Base-by-base conservation (phyloP, 2,888 invertebrate species). In the Chymomyza fuscimana region DNA sequence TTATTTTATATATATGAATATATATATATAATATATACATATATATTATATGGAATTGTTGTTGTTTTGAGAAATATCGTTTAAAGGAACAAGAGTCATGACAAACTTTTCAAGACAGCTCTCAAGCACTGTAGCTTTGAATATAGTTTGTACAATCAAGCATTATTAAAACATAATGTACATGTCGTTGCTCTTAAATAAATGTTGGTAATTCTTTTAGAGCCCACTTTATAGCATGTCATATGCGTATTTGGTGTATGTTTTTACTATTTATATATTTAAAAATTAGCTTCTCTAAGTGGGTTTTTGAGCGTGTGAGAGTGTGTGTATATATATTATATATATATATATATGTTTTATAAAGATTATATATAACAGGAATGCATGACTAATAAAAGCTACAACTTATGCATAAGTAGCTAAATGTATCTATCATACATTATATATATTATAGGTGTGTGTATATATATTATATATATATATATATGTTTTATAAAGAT, bases 121-220 rank as follows among this genome's bases (percentile, higher is more conserved):
- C 51, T 10, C 52, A 58, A 61, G 50, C 29, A n/a, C 58, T 60
- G 68, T 58, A 63, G 62, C 76, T 77, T 64, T 72, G 73, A 76
- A 70, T 68, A 69, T 68, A 64, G 73, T 74, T 78, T 67, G 73
- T 76, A 77, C 74, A 84, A 74, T 80, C 79, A 80, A 81, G 79
- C 89, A 89, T 89, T 90, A 90, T 82, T 89, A 89, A 89, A 89
- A 89, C 90, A 90, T 90, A 89, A 90, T 89, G 86, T 82, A 80
- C 78, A 79, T 79, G 75, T 78, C 65, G 74, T 77, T 77, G 78
- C 84, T 78, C 72, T 71, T 66, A 65, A 73, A 15, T 58, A 58
- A 15, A 58, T 19, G 22, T 58, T 54, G 16, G 70, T 62, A 36
- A 67, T 66, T 10, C 32, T 56, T 40, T 29, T 63, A 74, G 87